phyloP scores from a whole-genome alignment of 1,140 invertebrate genomes.

The Dysdera silvatica region DNA sequence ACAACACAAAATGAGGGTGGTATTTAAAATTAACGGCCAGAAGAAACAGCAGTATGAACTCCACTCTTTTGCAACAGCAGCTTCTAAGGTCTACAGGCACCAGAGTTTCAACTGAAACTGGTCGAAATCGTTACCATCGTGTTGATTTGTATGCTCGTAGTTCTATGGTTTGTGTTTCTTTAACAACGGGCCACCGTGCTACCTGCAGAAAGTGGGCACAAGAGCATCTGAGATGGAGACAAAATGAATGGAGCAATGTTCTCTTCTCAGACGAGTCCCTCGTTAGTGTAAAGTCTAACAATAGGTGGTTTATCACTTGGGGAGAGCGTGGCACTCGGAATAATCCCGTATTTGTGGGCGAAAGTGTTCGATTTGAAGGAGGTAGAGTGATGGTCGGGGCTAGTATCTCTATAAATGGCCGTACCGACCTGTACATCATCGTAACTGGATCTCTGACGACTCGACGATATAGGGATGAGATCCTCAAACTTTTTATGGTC shows the following conservation, averaged over 20 bases:
- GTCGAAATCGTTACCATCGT: neutral
- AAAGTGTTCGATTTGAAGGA: neutral
- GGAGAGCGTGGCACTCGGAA: neutral
- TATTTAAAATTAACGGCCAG: neutral
- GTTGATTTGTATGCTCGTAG: neutral
- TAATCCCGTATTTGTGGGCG: neutral
- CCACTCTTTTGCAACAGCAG: neutral
- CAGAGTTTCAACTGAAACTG: neutral
- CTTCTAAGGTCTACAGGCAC: neutral
- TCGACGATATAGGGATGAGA: neutral
- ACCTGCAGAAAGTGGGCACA: neutral
- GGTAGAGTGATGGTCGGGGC: neutral
- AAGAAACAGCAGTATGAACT: neutral
- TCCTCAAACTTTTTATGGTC: neutral
- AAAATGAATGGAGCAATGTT: conserved; percentile 1
- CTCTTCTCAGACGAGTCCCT: conserved; percentile 1
- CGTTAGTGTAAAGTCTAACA: neutral
- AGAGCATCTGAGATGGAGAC: neutral
- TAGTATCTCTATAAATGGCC: neutral
- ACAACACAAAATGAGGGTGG: neutral
- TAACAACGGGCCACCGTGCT: neutral
- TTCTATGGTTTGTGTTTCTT: neutral
- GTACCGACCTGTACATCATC: neutral
- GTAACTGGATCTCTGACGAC: neutral
- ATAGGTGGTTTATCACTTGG: neutral